Conservation (phyloP, 2,888 invertebrate species). For the Cheilosia urbana region DNA sequence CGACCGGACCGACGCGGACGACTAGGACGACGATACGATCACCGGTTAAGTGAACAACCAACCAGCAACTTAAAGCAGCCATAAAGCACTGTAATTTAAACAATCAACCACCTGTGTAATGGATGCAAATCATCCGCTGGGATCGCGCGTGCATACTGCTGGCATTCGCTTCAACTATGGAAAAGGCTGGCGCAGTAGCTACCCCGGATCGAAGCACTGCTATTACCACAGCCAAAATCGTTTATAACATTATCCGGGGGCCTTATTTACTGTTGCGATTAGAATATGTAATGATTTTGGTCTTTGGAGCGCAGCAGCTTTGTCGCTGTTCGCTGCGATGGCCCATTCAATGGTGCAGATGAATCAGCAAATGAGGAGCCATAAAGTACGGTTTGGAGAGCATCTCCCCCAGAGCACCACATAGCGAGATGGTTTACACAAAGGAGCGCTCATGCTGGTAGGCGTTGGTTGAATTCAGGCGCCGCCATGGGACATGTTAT, state of each 20-base stretch:
- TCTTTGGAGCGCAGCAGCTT: conserved; percentile 43
- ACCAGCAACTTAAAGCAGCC: conserved; percentile 58
- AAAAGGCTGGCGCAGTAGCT: conserved; percentile 52
- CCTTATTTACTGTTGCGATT: conserved; percentile 72
- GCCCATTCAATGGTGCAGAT: conserved; percentile 31
- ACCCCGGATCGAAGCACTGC: conserved; percentile 35
- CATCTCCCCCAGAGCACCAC: neutral
- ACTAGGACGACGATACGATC: conserved; percentile 28
- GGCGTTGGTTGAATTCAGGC: conserved; percentile 45
- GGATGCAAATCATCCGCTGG: conserved; percentile 64
- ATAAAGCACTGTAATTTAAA: conserved; percentile 73
- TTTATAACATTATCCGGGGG: conserved; percentile 58
- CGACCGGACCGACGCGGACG: neutral
- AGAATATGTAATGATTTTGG: conserved; percentile 68
- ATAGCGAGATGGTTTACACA: conserved; percentile 4
- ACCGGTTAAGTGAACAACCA: conserved; percentile 57
- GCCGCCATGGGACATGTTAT: conserved; percentile 70
- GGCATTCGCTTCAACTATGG: neutral
- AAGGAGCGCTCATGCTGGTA: conserved; percentile 3
- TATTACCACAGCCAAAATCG: conserved; percentile 55
- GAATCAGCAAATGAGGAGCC: conserved; percentile 66
- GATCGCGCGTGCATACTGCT: conserved; percentile 31
- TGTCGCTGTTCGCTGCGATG: neutral
- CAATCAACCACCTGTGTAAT: conserved; percentile 74
- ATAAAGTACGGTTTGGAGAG: conserved; percentile 41